Conservation (phyloP, 1,140 invertebrate species). For the Coptotermes formosanus region DNA sequence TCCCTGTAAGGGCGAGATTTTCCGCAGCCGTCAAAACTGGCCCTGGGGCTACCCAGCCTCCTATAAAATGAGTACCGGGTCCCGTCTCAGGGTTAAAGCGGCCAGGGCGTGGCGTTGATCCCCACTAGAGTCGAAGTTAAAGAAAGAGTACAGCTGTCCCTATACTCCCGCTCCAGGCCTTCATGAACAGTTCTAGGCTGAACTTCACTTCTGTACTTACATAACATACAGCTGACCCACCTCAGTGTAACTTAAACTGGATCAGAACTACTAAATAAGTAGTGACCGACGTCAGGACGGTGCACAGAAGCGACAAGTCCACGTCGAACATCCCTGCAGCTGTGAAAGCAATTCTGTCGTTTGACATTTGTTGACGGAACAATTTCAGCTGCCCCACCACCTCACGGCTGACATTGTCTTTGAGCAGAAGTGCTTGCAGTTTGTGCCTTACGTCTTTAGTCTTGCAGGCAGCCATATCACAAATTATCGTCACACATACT, state of each 20-base stretch:
- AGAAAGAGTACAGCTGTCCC: no score
- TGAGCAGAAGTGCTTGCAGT: background rate
- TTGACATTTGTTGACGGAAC: background rate
- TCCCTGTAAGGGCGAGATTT: no score
- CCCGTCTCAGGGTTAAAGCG: no score
- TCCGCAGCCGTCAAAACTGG: no score
- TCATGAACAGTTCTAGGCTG: no score
- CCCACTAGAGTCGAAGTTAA: no score
- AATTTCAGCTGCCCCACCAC: background rate
- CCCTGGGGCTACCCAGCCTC: no score
- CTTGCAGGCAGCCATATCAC: background rate
- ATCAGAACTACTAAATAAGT: background rate
- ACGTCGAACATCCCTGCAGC: background rate
- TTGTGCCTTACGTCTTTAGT: background rate
- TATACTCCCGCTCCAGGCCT: no score
- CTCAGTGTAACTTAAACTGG: background rate
- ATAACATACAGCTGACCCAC: no score
- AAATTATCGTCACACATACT: background rate
- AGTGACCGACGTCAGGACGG: background rate
- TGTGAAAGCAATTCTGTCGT: background rate
- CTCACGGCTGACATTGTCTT: background rate
- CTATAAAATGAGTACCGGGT: no score
- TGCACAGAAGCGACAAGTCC: background rate
- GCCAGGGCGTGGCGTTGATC: no score
- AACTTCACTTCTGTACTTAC: no score